These are phyloP conservation scores for Psammodynastes pulverulentus DNA, from an alignment of 2,113 vertebrate genomes.

Conservation along the genomic window DNA sequence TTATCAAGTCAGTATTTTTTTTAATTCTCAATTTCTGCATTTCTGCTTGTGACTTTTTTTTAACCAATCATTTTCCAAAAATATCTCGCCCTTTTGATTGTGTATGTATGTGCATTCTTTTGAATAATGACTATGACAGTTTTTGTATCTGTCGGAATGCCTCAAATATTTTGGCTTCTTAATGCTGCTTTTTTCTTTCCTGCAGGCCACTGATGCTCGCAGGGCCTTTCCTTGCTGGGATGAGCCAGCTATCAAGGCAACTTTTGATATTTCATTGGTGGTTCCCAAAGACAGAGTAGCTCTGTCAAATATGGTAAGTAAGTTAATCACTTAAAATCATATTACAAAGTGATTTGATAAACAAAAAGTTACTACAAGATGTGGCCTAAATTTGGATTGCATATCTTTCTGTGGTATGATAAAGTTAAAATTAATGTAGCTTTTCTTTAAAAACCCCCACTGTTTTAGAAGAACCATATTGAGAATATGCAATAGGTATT, in stretches of 20 bases:
- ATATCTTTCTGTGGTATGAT: not conserved
- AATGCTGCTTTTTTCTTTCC: slow-evolving; percentile 27
- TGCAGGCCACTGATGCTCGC: slow-evolving; percentile 94
- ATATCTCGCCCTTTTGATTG: not conserved
- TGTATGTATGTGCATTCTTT: not conserved
- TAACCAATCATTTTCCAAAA: not conserved
- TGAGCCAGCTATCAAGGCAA: slow-evolving; percentile 97
- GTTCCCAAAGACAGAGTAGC: slow-evolving; percentile 97
- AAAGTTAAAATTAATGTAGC: not conserved
- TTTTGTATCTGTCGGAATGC: not conserved
- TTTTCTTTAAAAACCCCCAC: not conserved
- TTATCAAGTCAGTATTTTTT: not conserved
- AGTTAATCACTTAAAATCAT: not conserved
- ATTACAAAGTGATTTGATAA: not conserved
- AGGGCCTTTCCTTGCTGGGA: slow-evolving; percentile 99
- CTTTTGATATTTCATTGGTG: slow-evolving; percentile 93
- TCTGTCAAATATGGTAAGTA: slow-evolving; percentile 97
- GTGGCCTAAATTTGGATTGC: not conserved
- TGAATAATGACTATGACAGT: not conserved
- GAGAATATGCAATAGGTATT: not conserved
- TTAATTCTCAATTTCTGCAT: not conserved
- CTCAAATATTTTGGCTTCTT: slow-evolving; percentile 11
- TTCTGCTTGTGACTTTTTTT: not conserved
- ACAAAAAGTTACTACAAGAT: not conserved
- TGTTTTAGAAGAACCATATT: not conserved